Evolutionary conservation across 2,113 vertebrate species (phyloP).

Genomic region (crab-eating macaque (Macaca fascicularis)): T2T-MFA8v1.1 NC_088378.1:18658001-18658500

Average conservation of each 20-base stretch:
- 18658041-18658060: conserved; percentile 45
- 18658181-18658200: neutral
- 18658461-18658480: conserved; percentile 64
- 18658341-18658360: conserved; percentile 79
- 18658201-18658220: neutral
- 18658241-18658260: neutral
- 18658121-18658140: neutral
- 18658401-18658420: conserved; percentile 79
- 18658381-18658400: conserved; percentile 78
- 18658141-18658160: neutral
- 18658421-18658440: conserved; percentile 65
- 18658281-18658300: conserved; percentile 56
- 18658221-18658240: neutral
- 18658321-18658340: conserved; percentile 29
- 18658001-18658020: neutral
- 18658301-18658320: conserved; percentile 64
- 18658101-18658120: neutral
- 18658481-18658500: conserved; percentile 73
- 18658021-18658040: conserved; percentile 26
- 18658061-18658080: neutral
- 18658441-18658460: conserved; percentile 69
- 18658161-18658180: neutral
- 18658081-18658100: neutral
- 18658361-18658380: conserved; percentile 83
- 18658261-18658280: neutral